A percentile compares a stretch with the other conserved stretches of the same genome.
Conservation (phyloP, 2,888 invertebrate species). For the Xylocampa areola region DNA sequence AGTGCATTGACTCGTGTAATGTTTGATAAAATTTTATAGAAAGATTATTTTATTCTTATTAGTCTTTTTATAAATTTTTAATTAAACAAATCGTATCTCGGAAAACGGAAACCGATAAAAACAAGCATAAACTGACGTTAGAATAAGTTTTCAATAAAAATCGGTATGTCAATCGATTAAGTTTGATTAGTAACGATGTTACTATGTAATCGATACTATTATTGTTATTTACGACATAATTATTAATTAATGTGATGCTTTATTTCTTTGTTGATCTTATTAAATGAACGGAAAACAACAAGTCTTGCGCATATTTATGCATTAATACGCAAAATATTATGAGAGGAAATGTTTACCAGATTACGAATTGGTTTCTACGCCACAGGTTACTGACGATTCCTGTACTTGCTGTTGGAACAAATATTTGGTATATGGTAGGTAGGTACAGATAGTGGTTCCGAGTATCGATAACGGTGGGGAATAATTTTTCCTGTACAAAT, state of each 20-base stretch:
- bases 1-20: constrained; percentile 17
- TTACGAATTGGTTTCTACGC: too few relatives aligned
- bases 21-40: too few relatives aligned
- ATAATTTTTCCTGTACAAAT: too few relatives aligned
- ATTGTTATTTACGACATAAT: not conserved
- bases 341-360: constrained; percentile 2
- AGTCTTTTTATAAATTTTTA: too few relatives aligned
- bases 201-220: constrained; percentile 17
- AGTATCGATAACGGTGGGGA: too few relatives aligned
- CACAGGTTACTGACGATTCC: too few relatives aligned
- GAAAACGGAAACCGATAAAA: constrained; percentile 15
- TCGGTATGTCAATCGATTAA: constrained; percentile 28
- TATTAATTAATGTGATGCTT: constrained; percentile 1
- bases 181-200: constrained; percentile 6
- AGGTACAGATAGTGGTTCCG: too few relatives aligned
- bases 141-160: constrained; percentile 31
- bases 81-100: constrained; percentile 5
- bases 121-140: constrained; percentile 16
- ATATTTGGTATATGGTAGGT: too few relatives aligned
- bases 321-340: not conserved
- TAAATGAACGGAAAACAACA: not conserved
- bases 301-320: not conserved
- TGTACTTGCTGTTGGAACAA: too few relatives aligned
- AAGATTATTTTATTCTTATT: constrained; percentile 1
- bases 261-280: not conserved